Base-by-base conservation (phyloP, 2,888 invertebrate genomes). In the Meandrusa payeni region DNA sequence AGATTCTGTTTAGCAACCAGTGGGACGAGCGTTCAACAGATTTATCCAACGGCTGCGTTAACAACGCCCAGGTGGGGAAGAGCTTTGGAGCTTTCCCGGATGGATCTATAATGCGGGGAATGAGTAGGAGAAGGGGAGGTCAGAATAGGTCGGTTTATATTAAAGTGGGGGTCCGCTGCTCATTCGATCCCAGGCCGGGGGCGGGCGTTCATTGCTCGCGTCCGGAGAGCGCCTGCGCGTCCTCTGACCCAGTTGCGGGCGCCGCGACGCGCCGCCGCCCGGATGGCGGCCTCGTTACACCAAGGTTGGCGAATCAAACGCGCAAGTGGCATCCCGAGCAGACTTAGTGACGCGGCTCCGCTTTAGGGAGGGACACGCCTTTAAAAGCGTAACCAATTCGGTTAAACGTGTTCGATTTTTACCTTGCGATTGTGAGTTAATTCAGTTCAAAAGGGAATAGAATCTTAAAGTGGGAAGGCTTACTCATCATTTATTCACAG, bases 161-260 rank as follows among this genome's bases (percentile, higher is more conserved):
- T 38, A 29, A 53, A 69, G 68, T 65, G 72, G 74, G 75, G 76
- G 72, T 74, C 76, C 61, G 61, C 76, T 76, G 74, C 79, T 81
- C 78, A 78, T 76, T 75, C 61, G 63, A 64, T 66, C 68, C 71
- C 69, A 66, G 75, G 70, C 70, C 70, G 79, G 77, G 78, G 83
- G 85, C 81, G 79, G 80, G 78, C 63, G 76, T 76, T 82, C 79
- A 85, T 83, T 86, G 83, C 75, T 57, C 58, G 73, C 69, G 77
- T 83, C 82, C 81, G 80, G 79, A 75, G 54, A 51, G 68, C 76
- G 85, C 86, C 76, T 80, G 82, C 83, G 82, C 77, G 77, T 70
- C 72, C 75, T 63, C 74, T 83, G 86, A 85, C 85, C 83, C 78
- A 85, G 66, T 80, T 82, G 81, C 64, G 52, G 51, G 51, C 68